Base-by-base conservation (phyloP, 2,888 invertebrate species). In the Epinotia nisella region DNA sequence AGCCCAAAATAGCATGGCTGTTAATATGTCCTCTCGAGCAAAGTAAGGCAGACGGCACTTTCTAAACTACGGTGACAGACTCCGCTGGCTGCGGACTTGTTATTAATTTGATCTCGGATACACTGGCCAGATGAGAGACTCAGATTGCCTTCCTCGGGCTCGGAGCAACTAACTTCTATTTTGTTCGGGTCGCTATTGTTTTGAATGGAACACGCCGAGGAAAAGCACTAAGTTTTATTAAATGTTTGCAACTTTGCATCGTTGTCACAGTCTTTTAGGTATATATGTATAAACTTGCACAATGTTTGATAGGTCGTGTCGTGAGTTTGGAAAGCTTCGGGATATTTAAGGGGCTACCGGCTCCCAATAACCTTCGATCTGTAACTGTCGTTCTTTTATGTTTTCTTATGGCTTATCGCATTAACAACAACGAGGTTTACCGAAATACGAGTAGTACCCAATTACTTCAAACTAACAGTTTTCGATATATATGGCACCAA, bases 91-190 rank as follows among this genome's bases (percentile, higher is more conserved):
- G 45, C 15, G 62, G 64, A 62, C 64, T 53, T 68, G 64, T 69
- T 73, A 73, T 73, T 73, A 73, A 73, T 73, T 69, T 39, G 62
- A 68, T 73, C 69, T 45, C 7, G 69, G 73, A 73, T 64, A 73
- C 64, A 69, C 64, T 62, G 62, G 35, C 72, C 72, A 53, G 68
- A 69, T 64, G 68, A 68, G 67, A 62, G 53, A 24, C 45, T 67
- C 45, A 49, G 59, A 72, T 72, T 68, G 67, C 61, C 64, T 58
- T 51, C 29, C 70, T 53, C 45, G 29, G 60, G 35, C 70, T 53
- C 45, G 29, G 60, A 45, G 35, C 35, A 3, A n/a, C 49, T 49
- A 49, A 49, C 49, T 49, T 49, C n/a, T 49, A 5, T n/a, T 49
- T 49, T 49, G 49, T 49, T 49, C 5, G 49, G 4, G 15, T n/a